Conservation (phyloP, 2,113 vertebrate species). For the Xyliphius kryptos region DNA sequence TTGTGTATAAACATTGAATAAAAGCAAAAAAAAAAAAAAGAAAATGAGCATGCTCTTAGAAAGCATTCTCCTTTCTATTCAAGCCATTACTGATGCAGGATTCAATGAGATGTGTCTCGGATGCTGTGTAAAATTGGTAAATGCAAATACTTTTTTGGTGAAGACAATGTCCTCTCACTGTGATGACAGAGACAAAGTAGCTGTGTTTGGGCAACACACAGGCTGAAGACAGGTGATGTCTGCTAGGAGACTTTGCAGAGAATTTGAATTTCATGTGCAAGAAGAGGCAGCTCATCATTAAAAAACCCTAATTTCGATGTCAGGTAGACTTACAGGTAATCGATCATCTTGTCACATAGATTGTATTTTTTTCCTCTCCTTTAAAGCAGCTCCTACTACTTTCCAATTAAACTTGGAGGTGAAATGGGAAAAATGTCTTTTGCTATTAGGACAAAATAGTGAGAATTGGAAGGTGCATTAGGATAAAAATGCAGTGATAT, state of each 20-base stretch:
- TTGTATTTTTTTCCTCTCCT: constrained; percentile 71
- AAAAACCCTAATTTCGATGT: constrained; percentile 95
- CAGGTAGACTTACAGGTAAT: constrained; percentile 94
- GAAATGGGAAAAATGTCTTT: constrained; percentile 59
- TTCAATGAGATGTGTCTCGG: constrained; percentile 88
- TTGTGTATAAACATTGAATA: no score
- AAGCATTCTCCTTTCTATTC: constrained; percentile 12
- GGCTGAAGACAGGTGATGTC: constrained; percentile 82
- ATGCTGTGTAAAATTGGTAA: constrained; percentile 89
- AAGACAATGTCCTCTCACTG: constrained; percentile 96
- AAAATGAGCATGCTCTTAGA: no score
- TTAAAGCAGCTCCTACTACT: constrained; percentile 79
- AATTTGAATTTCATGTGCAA: constrained; percentile 94
- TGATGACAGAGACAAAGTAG: constrained; percentile 94
- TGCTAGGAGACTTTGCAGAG: constrained; percentile 83
- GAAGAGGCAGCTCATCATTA: constrained; percentile 89
- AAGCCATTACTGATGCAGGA: constrained; percentile 45
- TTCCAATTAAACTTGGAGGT: constrained; percentile 87
- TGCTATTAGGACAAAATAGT: constrained; percentile 66
- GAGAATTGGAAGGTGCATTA: constrained; percentile 28
- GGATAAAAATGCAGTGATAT: constrained; percentile 30
- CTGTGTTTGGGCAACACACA: constrained; percentile 82
- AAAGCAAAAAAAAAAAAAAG: no score
- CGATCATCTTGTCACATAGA: constrained; percentile 91
- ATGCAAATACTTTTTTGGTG: constrained; percentile 93